Evolutionary conservation across 53 echinoderm and acorn worm species (phyloP), one percentile per base, ranked within the genome.

Genomic region (Paracentrotus lividus): DNA sequence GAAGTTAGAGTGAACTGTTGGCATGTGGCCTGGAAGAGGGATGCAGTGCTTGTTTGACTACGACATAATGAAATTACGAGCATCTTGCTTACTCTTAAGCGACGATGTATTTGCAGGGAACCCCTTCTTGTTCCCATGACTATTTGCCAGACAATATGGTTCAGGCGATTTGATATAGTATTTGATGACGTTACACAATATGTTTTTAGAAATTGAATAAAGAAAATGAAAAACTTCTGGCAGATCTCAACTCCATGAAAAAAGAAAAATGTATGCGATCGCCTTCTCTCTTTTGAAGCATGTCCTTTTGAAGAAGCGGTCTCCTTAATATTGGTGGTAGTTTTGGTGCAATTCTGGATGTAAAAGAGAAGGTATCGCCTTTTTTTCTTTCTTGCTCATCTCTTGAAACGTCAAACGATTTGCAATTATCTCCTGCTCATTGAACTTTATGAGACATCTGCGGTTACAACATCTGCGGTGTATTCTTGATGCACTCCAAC

Each of bases 121-220:
- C 18, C 77, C 33, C 77, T 77, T 77, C 77, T 77, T 77, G 77
- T 77, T 77, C 27, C 77, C 77, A 77, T 77, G 77, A 77, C 77
- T 77, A 32, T 77, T 77, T 77, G 77, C 36, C 15, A 77, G 77
- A 77, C 43, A 36, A 77, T 5, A 77, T 5, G 77, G 7, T 42
- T 77, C 77, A 8, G 77, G 77, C 18, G 77, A 77, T 18, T 8
- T n/a, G 77, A 8, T 18, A n/a, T n/a, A n/a, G n/a, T n/a, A n/a
- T n/a, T n/a, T n/a, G n/a, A n/a, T n/a, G n/a, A n/a, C n/a, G n/a
- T 77, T 36, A 77, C 77, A 77, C 77, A 77, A 77, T 77, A 77
- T 29, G 18, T 77, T 77, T 42, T 77, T 77, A 8, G 77, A 77
- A 29, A 77, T 77, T 5, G 77, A 32, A 77, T 42, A 77, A 36